Evolutionary conservation across 2,797 vertebrate species (phyloP).

Genomic region (Chelmon rostratus): DNA sequence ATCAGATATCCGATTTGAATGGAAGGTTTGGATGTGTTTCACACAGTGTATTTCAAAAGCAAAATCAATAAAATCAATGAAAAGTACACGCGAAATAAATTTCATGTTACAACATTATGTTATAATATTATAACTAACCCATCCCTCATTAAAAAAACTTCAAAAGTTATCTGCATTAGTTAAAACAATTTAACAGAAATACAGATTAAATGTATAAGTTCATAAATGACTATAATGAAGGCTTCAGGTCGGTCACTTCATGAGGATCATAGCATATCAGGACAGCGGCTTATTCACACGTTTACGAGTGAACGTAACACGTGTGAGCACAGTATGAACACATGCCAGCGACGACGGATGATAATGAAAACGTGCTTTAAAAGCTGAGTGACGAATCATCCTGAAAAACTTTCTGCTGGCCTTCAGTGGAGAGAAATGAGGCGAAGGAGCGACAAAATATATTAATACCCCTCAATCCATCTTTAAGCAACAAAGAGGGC

Average conservation of each 20-base stretch:
- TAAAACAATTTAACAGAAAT: neutral
- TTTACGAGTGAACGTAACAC: neutral
- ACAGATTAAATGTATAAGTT: neutral
- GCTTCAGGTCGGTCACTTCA: neutral
- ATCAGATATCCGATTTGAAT: neutral
- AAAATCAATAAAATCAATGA: neutral
- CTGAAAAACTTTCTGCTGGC: conserved; percentile 17
- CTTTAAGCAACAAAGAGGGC: conserved; percentile 73
- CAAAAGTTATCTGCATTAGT: neutral
- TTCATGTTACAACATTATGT: neutral
- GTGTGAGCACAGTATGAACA: neutral
- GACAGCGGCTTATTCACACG: neutral
- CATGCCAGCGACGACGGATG: neutral
- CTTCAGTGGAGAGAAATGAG: conserved; percentile 26
- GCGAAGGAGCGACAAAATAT: conserved; percentile 36
- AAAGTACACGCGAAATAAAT: conserved; percentile 7
- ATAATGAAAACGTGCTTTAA: conserved; percentile 17
- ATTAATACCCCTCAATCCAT: conserved; percentile 67
- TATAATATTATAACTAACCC: neutral
- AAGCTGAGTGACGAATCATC: conserved; percentile 13
- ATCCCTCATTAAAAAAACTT: neutral
- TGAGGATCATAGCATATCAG: neutral
- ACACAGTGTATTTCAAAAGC: too few relatives aligned
- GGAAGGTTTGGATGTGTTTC: neutral
- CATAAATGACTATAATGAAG: neutral